phyloP scores from a whole-genome alignment of 2,113 vertebrate genomes.

The Atractosteus spatula region DNA sequence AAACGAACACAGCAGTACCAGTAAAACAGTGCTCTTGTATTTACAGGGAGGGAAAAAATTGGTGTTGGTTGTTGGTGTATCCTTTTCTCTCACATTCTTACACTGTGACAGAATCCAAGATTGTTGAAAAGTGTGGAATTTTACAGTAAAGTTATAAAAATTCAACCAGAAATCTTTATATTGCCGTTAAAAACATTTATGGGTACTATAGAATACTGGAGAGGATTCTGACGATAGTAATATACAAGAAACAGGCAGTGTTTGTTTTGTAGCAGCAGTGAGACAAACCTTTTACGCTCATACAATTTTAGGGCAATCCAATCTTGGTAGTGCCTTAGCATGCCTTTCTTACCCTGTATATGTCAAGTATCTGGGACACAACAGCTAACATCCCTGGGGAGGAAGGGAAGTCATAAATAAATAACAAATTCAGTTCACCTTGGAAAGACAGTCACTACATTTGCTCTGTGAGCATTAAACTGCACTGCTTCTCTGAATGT shows the following conservation, averaged over 20 bases:
- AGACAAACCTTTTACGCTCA: background rate
- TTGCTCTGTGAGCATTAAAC: constrained; percentile 43
- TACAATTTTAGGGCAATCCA: constrained; percentile 7
- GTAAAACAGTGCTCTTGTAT: too few relatives aligned
- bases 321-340: background rate
- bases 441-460: constrained; percentile 42
- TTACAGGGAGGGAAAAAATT: too few relatives aligned
- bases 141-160: too few relatives aligned
- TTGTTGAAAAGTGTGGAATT: too few relatives aligned
- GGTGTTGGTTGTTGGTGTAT: too few relatives aligned
- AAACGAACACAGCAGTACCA: too few relatives aligned
- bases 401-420: constrained; percentile 53
- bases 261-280: background rate
- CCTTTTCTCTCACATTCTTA: too few relatives aligned
- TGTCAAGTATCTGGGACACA: constrained; percentile 60
- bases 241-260: constrained; percentile 38
- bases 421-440: constrained; percentile 56
- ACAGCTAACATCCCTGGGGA: constrained; percentile 43
- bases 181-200: too few relatives aligned
- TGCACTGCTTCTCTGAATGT: constrained; percentile 10
- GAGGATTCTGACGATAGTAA: constrained; percentile 35
- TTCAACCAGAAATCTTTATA: too few relatives aligned
- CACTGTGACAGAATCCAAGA: too few relatives aligned
- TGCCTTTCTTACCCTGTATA: constrained; percentile 36
- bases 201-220: too few relatives aligned